These are phyloP conservation scores for Chromis chromis DNA, from an alignment of 2,797 vertebrate species.

Conservation along the genomic window DNA sequence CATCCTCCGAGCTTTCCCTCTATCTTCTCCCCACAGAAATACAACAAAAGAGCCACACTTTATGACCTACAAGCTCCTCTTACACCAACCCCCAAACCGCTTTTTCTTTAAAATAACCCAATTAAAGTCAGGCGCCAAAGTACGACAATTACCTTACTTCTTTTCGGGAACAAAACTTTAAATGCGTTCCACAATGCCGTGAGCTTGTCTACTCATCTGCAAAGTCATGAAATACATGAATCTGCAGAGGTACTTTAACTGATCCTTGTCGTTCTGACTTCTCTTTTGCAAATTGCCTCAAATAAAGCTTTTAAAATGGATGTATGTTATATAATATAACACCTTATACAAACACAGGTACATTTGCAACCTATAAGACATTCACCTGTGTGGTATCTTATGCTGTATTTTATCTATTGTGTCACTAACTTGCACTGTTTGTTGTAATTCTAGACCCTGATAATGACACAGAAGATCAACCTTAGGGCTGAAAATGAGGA, in stretches of 20 bases:
- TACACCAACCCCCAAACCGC: constrained; percentile 32
- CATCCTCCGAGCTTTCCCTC: constrained; percentile 81
- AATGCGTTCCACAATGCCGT: constrained; percentile 5
- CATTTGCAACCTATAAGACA: background rate
- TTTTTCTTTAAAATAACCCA: constrained; percentile 42
- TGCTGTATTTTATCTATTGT: background rate
- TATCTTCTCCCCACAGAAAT: constrained; percentile 85
- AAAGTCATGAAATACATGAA: constrained; percentile 1
- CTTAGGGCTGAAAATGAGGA: constrained; percentile 84
- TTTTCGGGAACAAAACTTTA: constrained; percentile 37
- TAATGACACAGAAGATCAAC: constrained; percentile 84
- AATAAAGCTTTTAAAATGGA: background rate
- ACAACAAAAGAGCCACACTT: constrained; percentile 74
- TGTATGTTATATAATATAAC: background rate
- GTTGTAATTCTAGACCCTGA: constrained; percentile 80
- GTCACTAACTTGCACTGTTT: constrained; percentile 6
- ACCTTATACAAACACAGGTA: background rate
- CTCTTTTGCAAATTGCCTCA: constrained; percentile 11
- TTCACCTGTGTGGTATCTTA: background rate
- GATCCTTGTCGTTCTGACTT: background rate
- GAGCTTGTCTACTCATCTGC: constrained; percentile 17
- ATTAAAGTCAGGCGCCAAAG: constrained; percentile 57
- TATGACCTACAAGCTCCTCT: constrained; percentile 61
- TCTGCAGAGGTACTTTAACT: background rate
- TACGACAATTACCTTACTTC: constrained; percentile 17